Evolutionary conservation across 2,888 invertebrate species (phyloP), one percentile per base, ranked within the genome.

Genomic region (Pheosia gnoma): DNA sequence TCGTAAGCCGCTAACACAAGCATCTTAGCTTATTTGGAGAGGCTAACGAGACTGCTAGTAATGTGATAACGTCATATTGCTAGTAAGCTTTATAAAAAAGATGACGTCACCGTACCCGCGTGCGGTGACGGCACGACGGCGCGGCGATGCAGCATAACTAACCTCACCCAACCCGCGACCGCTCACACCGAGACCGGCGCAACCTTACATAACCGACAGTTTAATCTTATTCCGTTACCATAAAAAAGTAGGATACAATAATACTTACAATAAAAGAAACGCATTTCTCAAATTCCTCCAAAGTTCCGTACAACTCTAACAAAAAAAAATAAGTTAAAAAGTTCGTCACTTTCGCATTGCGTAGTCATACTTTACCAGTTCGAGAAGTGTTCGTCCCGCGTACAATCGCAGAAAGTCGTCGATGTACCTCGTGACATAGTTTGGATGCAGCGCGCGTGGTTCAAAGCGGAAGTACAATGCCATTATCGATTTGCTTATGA

Each of bases 401-500:
- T 57, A 57, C n/a, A 8, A 6, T 59, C 59, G 62, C 70, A 60
- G 58, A 51, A 57, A 52, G 59, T 62, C 66, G 51, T 58, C 74
- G 53, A 78, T 83, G 83, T 81, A 80, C 78, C 78, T 77, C 53
- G 81, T 87, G 87, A 85, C 87, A 84, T 84, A 87, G 82, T 88
- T 87, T 79, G 83, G 87, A 86, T 90, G 91, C 90, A 90, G 73
- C 85, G 87, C 88, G 89, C 89, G 90, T 90, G 87, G 84, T 87
- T 84, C 80, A 82, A 88, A 85, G 84, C 93, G 93, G 93, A 93
- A 93, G 91, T 90, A 87, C 88, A 91, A 90, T 93, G 93, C 88
- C 89, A 92, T 91, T 93, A 93, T 93, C 91, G 93, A 93, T 93
- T 91, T 86, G 89, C 90, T 89, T 91, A 92, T 90, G 91, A 92